phyloP scores from a whole-genome alignment of 2,113 vertebrate species.

The Dolichotis patagonum region DNA sequence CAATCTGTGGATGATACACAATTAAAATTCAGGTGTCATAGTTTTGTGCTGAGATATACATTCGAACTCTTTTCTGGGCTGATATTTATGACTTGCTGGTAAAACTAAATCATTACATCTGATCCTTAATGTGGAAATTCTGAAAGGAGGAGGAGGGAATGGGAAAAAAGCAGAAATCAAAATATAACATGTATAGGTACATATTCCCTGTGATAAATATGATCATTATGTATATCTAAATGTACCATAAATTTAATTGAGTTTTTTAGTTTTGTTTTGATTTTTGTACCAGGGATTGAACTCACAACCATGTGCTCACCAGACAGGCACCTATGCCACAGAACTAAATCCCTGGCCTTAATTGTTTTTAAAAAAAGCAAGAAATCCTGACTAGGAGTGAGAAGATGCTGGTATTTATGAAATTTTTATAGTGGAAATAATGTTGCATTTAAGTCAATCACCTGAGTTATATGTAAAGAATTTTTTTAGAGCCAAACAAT shows the following conservation, averaged over 20 bases:
- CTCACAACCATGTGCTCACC: no score
- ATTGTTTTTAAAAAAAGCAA: background rate
- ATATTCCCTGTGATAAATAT: background rate
- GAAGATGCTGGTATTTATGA: background rate
- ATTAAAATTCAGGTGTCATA: background rate
- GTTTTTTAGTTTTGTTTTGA: no score
- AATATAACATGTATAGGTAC: background rate
- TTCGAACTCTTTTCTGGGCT: background rate
- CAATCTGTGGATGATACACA: background rate
- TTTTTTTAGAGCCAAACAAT: background rate
- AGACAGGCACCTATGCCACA: no score
- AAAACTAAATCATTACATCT: background rate
- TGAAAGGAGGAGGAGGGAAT: background rate
- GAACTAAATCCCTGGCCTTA: no score
- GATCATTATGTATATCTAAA: background rate
- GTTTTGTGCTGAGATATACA: background rate
- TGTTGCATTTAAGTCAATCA: background rate
- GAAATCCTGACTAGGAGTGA: background rate
- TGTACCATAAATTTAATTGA: background rate
- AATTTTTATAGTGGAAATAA: background rate
- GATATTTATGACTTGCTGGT: conserved; percentile 17
- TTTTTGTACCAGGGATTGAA: no score
- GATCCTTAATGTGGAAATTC: background rate
- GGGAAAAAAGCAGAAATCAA: background rate
- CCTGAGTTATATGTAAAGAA: background rate